phyloP scores from a whole-genome alignment of 2,113 vertebrate species.

The Acanthisitta chloris region DNA sequence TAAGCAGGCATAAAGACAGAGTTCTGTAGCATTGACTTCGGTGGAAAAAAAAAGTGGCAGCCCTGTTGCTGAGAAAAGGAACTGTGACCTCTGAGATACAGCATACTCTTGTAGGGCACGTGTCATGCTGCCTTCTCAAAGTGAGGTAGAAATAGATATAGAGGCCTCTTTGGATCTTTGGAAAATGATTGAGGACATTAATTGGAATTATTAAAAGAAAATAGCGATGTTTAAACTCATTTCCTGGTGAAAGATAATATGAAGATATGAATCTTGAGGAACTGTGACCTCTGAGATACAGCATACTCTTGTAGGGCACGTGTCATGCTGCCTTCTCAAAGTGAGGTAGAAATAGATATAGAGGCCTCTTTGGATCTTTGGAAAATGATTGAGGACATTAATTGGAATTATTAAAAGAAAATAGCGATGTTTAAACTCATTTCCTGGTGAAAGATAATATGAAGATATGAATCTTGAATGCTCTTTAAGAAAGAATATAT shows the following conservation, averaged over 20 bases:
- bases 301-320: accelerated
- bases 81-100: background rate
- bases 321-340: background rate
- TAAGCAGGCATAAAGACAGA: background rate
- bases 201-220: background rate
- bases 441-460: background rate
- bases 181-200: background rate
- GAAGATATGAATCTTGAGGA: background rate
- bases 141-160: background rate
- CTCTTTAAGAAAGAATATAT: background rate
- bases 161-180: background rate
- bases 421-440: background rate
- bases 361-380: background rate
- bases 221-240: background rate
- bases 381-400: background rate
- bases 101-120: accelerated
- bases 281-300: background rate
- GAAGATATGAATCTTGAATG: background rate
- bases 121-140: background rate
- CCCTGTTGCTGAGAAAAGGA: background rate
- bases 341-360: background rate
- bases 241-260: background rate
- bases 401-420: background rate
- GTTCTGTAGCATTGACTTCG: background rate
- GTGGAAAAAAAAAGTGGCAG: background rate